Conservation (phyloP, 1,140 invertebrate genomes). For the Penaeus japonicus region DNA sequence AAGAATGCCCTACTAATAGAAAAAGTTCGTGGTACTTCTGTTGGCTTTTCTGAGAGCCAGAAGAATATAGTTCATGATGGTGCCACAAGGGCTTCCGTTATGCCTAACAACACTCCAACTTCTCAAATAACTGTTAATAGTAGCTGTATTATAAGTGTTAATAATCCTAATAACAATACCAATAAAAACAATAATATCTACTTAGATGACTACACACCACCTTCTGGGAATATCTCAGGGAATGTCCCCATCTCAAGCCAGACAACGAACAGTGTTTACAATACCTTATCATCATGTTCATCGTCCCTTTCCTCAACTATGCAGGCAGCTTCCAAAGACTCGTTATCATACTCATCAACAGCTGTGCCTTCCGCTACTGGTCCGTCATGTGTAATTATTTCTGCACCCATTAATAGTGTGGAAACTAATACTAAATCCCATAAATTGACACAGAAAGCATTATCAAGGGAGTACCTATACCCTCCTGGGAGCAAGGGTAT, state of each 20-base stretch:
- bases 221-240: slow-evolving; percentile 36
- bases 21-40: slow-evolving; percentile 43
- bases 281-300: background rate
- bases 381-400: slow-evolving; percentile 37
- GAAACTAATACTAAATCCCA: background rate
- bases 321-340: slow-evolving; percentile 39
- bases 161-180: slow-evolving; percentile 44
- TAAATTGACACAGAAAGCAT: slow-evolving; percentile 3
- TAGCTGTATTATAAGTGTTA: slow-evolving; percentile 46
- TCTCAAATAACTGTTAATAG: slow-evolving; percentile 44
- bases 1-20: slow-evolving; percentile 48
- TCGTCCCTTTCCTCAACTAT: background rate
- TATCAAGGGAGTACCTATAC: background rate
- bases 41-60: slow-evolving; percentile 27
- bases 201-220: slow-evolving; percentile 36
- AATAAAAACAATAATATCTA: slow-evolving; percentile 48
- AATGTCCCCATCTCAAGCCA: slow-evolving; percentile 8
- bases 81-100: slow-evolving; percentile 21
- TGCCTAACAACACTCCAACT: slow-evolving; percentile 13
- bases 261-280: slow-evolving; percentile 42
- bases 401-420: background rate
- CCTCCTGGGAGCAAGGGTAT: background rate
- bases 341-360: slow-evolving; percentile 26
- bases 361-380: slow-evolving; percentile 45
- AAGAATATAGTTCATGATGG: slow-evolving; percentile 1